Evolutionary conservation across 2,797 vertebrate species (phyloP), one percentile per base, ranked within the genome.

Genomic region (Catostomus latipinnis): DNA sequence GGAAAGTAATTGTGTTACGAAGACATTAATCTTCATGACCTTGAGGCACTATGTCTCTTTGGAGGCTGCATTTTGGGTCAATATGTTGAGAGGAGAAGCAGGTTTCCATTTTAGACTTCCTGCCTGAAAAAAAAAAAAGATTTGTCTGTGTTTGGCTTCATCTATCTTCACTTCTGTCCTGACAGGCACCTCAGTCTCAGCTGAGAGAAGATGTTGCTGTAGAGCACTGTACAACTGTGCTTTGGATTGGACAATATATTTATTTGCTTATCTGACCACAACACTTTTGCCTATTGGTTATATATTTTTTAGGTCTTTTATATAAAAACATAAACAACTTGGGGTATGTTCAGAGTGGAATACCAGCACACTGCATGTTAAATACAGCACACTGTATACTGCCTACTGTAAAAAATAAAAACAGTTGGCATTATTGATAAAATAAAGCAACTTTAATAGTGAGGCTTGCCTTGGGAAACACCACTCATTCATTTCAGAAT

Each of bases 121-220:
- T 57, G 58, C n/a, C 8, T 53, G 49, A 34, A 34, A 34, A 34
- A 34, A 34, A 34, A 34, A 34, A 13, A 45, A 70, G 13, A 6
- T 46, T 71, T 71, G 13, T 34, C 0, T 53, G 13, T 53, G 13
- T 53, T 61, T 34, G 48, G 22, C 22, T 57, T 14, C 49, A 74
- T 74, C 60, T 60, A 65, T 74, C 72, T 74, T 63, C 49, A 4
- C 22, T 54, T 43, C 22, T 13, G 14, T 53, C 13, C 34, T 63
- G 49, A 63, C 49, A 53, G 60, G 63, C 18, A 45, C 13, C 9
- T 72, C 52, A 49, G 70, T 8, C 43, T 60, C 34, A 10, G 43
- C 8, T 10, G 60, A 62, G 58, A 50, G 16, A 74, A 43, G 11
- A 10, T 7, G 18, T 6, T 0, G 18, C 5, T 70, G 16, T 53